Conservation (phyloP, 2,888 invertebrate genomes). For the Tanypteryx hageni region DNA sequence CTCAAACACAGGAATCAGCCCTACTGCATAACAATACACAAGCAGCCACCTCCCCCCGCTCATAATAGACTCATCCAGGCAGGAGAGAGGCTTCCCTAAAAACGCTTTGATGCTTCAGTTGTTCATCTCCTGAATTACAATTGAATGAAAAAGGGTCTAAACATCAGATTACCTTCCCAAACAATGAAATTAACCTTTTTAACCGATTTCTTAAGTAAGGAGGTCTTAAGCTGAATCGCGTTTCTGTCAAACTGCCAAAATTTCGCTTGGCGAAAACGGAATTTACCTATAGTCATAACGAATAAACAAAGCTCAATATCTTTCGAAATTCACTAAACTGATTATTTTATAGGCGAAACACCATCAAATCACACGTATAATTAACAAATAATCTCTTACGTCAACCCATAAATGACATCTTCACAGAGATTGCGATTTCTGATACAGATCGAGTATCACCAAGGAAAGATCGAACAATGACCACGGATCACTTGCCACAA, state of each 20-base stretch:
- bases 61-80: conserved; percentile 47
- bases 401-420: background rate
- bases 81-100: conserved; percentile 53
- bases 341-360: background rate
- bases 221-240: background rate
- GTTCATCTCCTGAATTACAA: background rate
- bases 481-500: background rate
- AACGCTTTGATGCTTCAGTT: conserved; percentile 34
- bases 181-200: background rate
- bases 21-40: conserved; percentile 46
- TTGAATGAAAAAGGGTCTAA: background rate
- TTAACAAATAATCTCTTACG: background rate
- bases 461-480: background rate
- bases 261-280: background rate
- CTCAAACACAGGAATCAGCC: background rate
- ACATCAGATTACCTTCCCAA: background rate
- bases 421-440: background rate
- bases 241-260: conserved; percentile 3
- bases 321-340: background rate
- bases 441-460: background rate
- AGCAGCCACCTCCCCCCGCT: conserved; percentile 6
- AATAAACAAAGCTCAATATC: background rate
- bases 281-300: background rate
- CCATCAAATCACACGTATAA: no score
- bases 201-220: background rate